Evolutionary conservation across 2,113 vertebrate species (phyloP), one percentile per base, ranked within the genome.

Genomic region (Indicator indicator): DNA sequence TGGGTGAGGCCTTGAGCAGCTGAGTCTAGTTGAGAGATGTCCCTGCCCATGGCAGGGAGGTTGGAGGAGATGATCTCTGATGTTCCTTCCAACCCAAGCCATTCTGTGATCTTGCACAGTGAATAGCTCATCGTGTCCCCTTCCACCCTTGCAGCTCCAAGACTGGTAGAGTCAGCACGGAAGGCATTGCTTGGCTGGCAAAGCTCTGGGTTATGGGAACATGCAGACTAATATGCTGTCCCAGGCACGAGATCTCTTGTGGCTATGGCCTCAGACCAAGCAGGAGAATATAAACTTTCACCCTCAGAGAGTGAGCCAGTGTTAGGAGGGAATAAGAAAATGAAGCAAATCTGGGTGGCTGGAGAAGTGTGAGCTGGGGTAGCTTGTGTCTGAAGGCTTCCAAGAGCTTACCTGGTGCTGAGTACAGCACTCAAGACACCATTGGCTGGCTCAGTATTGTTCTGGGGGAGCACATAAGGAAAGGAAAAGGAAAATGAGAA

Each of bases 361-460:
- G 58, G 42, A 63, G 38, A 48, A 16, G 30, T 30, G n/a, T 54
- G 33, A 87, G 30, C n/a, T 71, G n/a, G 13, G 38, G 59, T 82
- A 16, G 7, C 54, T 69, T 72, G 63, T 65, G 75, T 62, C 75
- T 86, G 68, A 82, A 79, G 73, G 44, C 38, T 62, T 56, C 19
- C 44, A 79, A 28, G 76, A 42, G 14, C 79, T 68, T 32, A 1
- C n/a, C 20, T 1, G 2, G 55, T 52, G 48, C 64, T 38, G 32
- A 78, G 33, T 46, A 14, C 30, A 28, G 38, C 64, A 10, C 14
- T 76, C 8, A 3, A 36, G 32, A 10, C 11, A 38, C 40, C 3
- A 1, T 8, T 0, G 0, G 6, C n/a, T 89, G n/a, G 17, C 14
- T 87, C 16, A 32, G 21, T 0, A 0, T 75, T 75, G 42, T 52